These are phyloP conservation scores for Callospermophilus lateralis DNA, from an alignment of 2,113 vertebrate species.

Conservation along the genomic window DNA sequence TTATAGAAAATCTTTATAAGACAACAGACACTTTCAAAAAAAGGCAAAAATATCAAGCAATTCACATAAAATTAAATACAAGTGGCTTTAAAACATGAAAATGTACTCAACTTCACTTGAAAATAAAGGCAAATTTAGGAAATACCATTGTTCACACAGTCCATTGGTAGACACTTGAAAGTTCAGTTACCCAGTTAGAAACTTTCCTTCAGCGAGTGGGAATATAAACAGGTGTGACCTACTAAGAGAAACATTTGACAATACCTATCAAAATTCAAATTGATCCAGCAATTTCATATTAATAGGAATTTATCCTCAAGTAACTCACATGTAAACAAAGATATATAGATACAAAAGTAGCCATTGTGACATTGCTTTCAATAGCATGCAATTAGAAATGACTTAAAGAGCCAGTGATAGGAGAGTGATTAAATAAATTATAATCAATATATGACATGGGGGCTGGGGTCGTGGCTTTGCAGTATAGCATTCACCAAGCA, in stretches of 20 bases:
- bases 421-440: background rate
- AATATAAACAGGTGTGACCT: background rate
- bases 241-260: background rate
- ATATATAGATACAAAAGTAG: background rate
- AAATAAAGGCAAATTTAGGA: constrained; percentile 33
- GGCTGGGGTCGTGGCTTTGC: too few species aligned
- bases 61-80: constrained; percentile 40
- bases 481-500: too few species aligned
- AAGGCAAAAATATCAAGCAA: constrained; percentile 22
- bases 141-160: background rate
- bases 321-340: background rate
- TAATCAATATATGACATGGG: background rate
- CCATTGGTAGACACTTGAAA: background rate
- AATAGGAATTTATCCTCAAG: background rate
- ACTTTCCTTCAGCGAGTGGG: background rate
- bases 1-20: background rate
- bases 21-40: background rate
- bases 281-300: background rate
- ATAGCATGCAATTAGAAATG: background rate
- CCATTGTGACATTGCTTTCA: background rate
- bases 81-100: constrained; percentile 27
- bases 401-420: background rate
- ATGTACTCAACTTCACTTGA: constrained; percentile 7
- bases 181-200: background rate
- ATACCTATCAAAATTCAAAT: background rate